These are phyloP conservation scores for Chelon labrosus DNA, from an alignment of 2,797 vertebrate genomes.

Conservation along the genomic window DNA sequence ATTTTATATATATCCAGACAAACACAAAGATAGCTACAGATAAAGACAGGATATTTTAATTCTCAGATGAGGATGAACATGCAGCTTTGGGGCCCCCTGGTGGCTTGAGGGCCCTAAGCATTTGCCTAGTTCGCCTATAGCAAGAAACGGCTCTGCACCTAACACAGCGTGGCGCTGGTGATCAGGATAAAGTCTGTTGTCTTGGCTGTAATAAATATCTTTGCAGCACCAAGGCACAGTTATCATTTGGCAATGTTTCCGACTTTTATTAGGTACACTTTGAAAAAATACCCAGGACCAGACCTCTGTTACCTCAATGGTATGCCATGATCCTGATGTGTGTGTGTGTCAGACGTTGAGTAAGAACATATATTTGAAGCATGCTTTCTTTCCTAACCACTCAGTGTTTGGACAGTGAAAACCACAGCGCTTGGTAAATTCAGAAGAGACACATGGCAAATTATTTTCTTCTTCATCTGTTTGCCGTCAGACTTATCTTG, in stretches of 20 bases:
- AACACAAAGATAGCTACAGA: too few relatives aligned
- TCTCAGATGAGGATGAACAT: too few relatives aligned
- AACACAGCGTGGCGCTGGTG: too few relatives aligned
- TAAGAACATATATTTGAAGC: slow-evolving; percentile 28
- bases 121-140: too few relatives aligned
- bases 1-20: too few relatives aligned
- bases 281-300: slow-evolving; percentile 15
- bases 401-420: slow-evolving; percentile 61
- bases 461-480: slow-evolving; percentile 64
- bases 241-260: background rate
- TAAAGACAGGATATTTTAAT: too few relatives aligned
- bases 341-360: slow-evolving; percentile 22
- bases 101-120: too few relatives aligned
- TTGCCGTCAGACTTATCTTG: slow-evolving; percentile 74
- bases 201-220: too few relatives aligned
- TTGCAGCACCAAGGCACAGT: too few relatives aligned
- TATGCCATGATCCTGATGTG: background rate
- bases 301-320: background rate
- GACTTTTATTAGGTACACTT: background rate
- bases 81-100: too few relatives aligned
- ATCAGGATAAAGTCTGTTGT: too few relatives aligned
- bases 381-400: slow-evolving; percentile 45
- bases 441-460: slow-evolving; percentile 62
- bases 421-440: slow-evolving; percentile 52
- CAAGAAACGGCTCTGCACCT: too few relatives aligned